Percentiles rank a stretch among this genome's conserved stretches.
Evolutionary conservation across 2,888 invertebrate genomes (phyloP).

Genomic region (Habroteleia sp.): DNA sequence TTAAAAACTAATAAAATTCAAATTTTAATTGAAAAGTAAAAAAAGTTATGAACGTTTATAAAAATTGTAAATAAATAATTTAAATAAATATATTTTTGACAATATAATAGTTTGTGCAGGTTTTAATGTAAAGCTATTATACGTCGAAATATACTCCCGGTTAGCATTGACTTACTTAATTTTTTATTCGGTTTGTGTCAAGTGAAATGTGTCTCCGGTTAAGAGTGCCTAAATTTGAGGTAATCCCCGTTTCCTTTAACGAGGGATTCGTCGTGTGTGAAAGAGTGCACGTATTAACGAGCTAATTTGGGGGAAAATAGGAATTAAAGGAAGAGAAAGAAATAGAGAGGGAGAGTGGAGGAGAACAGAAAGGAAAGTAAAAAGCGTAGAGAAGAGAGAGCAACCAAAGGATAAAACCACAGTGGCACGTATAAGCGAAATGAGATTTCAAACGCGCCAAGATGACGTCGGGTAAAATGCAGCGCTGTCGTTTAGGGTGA

Average conservation of each 20-base stretch:
- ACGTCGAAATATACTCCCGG: too few relatives aligned
- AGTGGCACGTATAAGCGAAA: conserved; percentile 43
- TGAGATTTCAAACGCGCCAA: conserved; percentile 45
- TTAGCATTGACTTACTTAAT: too few relatives aligned
- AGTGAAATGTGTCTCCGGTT: conserved; percentile 23
- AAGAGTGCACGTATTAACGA: conserved; percentile 45
- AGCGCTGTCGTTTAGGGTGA: conserved; percentile 51
- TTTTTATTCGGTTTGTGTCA: conserved; percentile 28
- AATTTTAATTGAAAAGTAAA: too few relatives aligned
- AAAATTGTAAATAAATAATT: too few relatives aligned
- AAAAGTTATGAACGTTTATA: too few relatives aligned
- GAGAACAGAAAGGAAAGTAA: neutral
- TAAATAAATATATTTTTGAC: too few relatives aligned
- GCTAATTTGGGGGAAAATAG: conserved; percentile 36
- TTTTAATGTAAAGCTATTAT: too few relatives aligned
- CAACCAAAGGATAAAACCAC: neutral
- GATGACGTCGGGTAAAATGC: conserved; percentile 61
- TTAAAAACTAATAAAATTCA: too few relatives aligned
- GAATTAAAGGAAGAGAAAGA: neutral
- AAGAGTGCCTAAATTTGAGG: conserved; percentile 19
- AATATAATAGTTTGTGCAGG: too few relatives aligned
- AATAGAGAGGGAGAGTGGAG: conserved; percentile 3
- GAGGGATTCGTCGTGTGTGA: conserved; percentile 30
- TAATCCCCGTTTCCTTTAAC: conserved; percentile 45
- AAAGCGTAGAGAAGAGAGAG: neutral